phyloP scores from a whole-genome alignment of 2,888 invertebrate genomes.

The Ischnura elegans region DNA sequence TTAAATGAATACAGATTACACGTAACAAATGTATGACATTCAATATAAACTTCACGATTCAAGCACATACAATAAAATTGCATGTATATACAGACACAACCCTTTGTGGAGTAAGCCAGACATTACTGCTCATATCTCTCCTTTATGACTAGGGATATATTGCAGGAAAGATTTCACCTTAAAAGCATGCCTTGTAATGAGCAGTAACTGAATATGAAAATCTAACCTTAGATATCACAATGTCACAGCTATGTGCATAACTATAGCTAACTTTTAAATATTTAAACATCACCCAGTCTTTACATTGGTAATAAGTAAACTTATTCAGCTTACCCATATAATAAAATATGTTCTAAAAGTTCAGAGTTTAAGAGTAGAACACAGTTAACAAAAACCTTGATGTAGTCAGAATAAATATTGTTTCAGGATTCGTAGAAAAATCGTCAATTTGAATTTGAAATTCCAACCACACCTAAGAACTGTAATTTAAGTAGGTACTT shows the following conservation, averaged over 20 bases:
- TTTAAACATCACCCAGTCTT: conserved; percentile 37
- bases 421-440: neutral
- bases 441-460: neutral
- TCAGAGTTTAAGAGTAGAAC: neutral
- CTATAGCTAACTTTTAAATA: conserved; percentile 19
- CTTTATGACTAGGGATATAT: neutral
- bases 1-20: neutral
- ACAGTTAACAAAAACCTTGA: neutral
- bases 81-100: neutral
- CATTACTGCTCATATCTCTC: neutral
- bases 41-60: conserved; percentile 37
- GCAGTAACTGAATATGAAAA: conserved; percentile 15
- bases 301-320: conserved; percentile 28
- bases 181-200: conserved; percentile 22
- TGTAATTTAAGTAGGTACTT: neutral
- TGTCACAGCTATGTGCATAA: conserved; percentile 42
- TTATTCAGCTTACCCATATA: neutral
- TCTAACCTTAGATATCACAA: conserved; percentile 40
- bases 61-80: conserved; percentile 50
- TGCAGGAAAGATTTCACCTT: neutral
- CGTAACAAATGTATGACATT: neutral
- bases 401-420: neutral
- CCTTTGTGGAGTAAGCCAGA: neutral
- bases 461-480: neutral
- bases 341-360: conserved; percentile 22